phyloP scores from a whole-genome alignment of 2,797 vertebrate species.

The Schizopygopsis pylzovi region DNA sequence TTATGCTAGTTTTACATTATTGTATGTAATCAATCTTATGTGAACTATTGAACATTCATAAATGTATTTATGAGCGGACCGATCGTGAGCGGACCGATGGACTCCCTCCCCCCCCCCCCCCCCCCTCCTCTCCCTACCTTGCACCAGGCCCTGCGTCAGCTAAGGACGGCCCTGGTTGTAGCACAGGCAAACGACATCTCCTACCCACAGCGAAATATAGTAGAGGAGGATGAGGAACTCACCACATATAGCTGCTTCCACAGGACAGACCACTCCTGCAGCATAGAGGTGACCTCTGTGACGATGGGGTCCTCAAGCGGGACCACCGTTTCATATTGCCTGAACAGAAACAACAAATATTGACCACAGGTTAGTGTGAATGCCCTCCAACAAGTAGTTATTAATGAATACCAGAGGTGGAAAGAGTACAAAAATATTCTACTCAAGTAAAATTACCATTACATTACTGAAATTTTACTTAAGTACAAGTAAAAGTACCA shows the following conservation, averaged over 20 bases:
- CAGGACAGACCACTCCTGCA: constrained; percentile 96
- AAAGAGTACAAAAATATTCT: too few relatives aligned
- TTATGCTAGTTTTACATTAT: too few relatives aligned
- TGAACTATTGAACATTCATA: not conserved
- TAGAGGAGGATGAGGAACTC: constrained; percentile 69
- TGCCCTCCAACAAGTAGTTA: too few relatives aligned
- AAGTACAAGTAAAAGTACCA: too few relatives aligned
- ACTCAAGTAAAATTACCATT: too few relatives aligned
- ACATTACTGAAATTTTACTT: too few relatives aligned
- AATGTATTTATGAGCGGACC: not conserved
- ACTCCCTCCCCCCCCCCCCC: too few relatives aligned
- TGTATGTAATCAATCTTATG: too few relatives aligned
- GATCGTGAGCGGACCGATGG: too few relatives aligned
- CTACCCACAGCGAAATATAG: too few relatives aligned
- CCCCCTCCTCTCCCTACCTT: not conserved
- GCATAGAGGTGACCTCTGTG: constrained; percentile 94
- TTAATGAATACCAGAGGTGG: too few relatives aligned
- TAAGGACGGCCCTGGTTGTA: not conserved
- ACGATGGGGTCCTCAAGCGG: constrained; percentile 96
- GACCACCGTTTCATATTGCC: constrained; percentile 96
- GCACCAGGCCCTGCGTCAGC: not conserved
- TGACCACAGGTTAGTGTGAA: not conserved
- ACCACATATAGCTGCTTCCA: constrained; percentile 99
- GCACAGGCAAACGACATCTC: not conserved
- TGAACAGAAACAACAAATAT: constrained; percentile 63